A percentile compares a stretch with the other conserved stretches of the same genome.
Evolutionary conservation across 2,888 invertebrate species (phyloP).

Genomic region (Aricia artaxerxes): DNA sequence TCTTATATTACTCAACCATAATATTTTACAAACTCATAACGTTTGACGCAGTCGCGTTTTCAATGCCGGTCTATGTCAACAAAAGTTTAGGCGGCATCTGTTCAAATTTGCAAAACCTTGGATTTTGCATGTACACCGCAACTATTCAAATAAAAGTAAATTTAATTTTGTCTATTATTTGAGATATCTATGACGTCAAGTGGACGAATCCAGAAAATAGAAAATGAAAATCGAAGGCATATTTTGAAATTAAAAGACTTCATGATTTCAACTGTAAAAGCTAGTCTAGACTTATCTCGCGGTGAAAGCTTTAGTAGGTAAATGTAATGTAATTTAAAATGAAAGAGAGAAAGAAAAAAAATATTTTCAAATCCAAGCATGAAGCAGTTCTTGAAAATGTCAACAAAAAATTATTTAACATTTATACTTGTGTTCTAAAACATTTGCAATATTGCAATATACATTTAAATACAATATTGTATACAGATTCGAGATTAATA

Average conservation of each 20-base stretch:
- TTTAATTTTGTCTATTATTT: constrained; percentile 16
- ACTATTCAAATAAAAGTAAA: not conserved
- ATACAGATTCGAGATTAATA: no score
- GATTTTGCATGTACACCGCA: constrained; percentile 30
- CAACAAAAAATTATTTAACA: no score
- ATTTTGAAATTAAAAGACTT: not conserved
- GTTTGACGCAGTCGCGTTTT: not conserved
- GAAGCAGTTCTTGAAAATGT: no score
- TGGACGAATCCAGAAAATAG: not conserved
- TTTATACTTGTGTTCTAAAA: no score
- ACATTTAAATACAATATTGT: no score
- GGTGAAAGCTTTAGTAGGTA: no score
- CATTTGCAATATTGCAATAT: no score
- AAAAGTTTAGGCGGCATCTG: constrained; percentile 36
- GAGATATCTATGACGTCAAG: not conserved
- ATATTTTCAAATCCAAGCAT: no score
- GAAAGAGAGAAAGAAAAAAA: no score
- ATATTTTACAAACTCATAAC: constrained; percentile 5
- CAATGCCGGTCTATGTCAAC: constrained; percentile 19
- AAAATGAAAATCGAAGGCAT: not conserved
- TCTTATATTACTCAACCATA: constrained; percentile 13
- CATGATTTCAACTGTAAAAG: no score
- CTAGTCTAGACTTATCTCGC: no score
- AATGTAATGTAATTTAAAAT: no score
- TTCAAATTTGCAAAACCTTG: constrained; percentile 39